Evolutionary conservation across 2,113 vertebrate genomes (phyloP).

Genomic region (Seriola quinqueradiata): DNA sequence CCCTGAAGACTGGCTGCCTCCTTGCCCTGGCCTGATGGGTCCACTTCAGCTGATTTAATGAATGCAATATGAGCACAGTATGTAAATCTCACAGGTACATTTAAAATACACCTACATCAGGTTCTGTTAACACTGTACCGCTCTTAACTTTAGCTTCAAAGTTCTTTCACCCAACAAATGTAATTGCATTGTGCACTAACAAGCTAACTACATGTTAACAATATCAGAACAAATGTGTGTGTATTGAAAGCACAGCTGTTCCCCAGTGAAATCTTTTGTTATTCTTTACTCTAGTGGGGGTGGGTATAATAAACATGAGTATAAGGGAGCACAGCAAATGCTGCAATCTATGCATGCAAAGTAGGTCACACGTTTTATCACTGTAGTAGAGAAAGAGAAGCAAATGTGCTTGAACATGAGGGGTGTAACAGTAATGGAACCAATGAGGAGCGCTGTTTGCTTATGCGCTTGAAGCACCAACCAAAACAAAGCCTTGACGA

Average conservation of each 20-base stretch:
- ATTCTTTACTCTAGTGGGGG: constrained; percentile 45
- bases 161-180: constrained; percentile 6
- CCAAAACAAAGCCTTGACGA: constrained; percentile 76
- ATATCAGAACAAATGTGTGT: constrained; percentile 57
- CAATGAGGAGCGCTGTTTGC: constrained; percentile 75
- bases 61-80: constrained; percentile 14
- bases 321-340: constrained; percentile 44
- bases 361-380: constrained; percentile 75
- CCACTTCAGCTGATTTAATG: constrained; percentile 28
- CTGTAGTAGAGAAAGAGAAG: constrained; percentile 49
- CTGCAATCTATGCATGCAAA: constrained; percentile 73
- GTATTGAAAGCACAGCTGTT: constrained; percentile 65
- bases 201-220: constrained; percentile 46
- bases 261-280: constrained; percentile 62
- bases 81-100: constrained; percentile 1
- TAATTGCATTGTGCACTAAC: constrained; percentile 14
- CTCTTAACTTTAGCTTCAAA: neutral
- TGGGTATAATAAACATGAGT: constrained; percentile 57
- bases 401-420: constrained; percentile 56
- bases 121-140: neutral
- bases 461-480: constrained; percentile 73
- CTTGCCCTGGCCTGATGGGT: constrained; percentile 38
- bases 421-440: constrained; percentile 73
- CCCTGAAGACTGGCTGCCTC: constrained; percentile 52
- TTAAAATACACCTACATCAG: neutral